Base-by-base conservation (phyloP, 2,888 invertebrate genomes). In the Mythimna loreyi region DNA sequence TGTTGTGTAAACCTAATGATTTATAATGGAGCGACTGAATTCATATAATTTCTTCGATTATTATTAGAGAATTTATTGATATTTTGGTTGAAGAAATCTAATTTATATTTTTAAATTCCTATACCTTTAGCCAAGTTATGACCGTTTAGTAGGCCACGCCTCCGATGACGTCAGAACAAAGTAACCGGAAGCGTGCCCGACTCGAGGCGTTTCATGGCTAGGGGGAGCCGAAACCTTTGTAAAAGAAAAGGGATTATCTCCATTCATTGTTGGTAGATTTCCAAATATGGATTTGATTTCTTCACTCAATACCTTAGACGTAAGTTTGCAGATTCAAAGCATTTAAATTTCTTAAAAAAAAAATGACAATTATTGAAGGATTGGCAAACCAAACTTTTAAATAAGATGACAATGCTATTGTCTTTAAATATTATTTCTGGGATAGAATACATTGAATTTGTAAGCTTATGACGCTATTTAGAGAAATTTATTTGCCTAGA, bases 21-120 rank as follows among this genome's bases (percentile, higher is more conserved):
- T 45, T 69, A 60, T 69, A 70, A 79, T 43, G 73, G 77, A 80
- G 84, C 75, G 82, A 84, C 77, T 83, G 85, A 80, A 81, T 73
- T 80, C 67, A 72, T 71, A 65, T 70, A 62, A 72, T 82, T 82
- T 80, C 43, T 74, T 77, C 63, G 53, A 40, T 40, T 45, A 65
- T 63, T 60, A 45, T 66, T 71, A 72, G 72, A 67, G 52, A 64
- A 70, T 67, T 56, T 49, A 60, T 60, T 64, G 40, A 59, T 61
- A 28, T 61, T 74, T 71, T 57, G 60, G 9, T 49, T 65, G 55
- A 63, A 71, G 57, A 72, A 80, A 62, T 75, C 49, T 58, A 16
- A 57, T 52, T 23, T 19, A 21, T 9, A 58, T 21, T 55, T 53
- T 33, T 21, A 0, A 9, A 19, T 23, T 43, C 16, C 21, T 3